A percentile compares a stretch with the other conserved stretches of the same genome.
Evolutionary conservation across 37 sponge, comb jelly and placozoan species (phyloP).

Genomic region (Halisarca cf. caerulea): DNA sequence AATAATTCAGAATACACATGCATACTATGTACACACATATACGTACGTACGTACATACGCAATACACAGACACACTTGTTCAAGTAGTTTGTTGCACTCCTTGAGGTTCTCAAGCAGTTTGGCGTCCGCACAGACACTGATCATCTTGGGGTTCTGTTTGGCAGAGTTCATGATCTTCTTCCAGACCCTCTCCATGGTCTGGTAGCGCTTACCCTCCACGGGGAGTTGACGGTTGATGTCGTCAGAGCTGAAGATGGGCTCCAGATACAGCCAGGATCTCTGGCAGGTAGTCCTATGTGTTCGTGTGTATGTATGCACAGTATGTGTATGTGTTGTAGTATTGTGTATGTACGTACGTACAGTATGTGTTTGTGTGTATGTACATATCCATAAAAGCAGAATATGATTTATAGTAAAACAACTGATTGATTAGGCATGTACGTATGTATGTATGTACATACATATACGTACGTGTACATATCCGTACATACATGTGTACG

Average conservation of each 20-base stretch:
- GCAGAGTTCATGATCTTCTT: constrained; percentile 90
- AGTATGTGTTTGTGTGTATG: too few species aligned
- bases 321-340: not conserved
- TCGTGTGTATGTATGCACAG: constrained; percentile 35
- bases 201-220: constrained; percentile 92
- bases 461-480: too few species aligned
- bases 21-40: too few species aligned
- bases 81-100: constrained; percentile 97
- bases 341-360: not conserved
- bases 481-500: too few species aligned
- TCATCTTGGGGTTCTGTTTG: constrained; percentile 86
- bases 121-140: constrained; percentile 87
- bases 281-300: constrained; percentile 90
- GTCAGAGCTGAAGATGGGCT: constrained; percentile 96
- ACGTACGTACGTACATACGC: too few species aligned
- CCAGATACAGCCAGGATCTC: constrained; percentile 97
- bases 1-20: not conserved
- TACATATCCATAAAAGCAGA: not conserved
- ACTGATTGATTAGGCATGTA: too few species aligned
- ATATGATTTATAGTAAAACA: too few species aligned
- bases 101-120: constrained; percentile 91
- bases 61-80: too few species aligned
- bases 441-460: too few species aligned
- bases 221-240: constrained; percentile 98
- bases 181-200: constrained; percentile 99